Conservation (phyloP, 2,113 vertebrate genomes). For the Baryphthengus martii region DNA sequence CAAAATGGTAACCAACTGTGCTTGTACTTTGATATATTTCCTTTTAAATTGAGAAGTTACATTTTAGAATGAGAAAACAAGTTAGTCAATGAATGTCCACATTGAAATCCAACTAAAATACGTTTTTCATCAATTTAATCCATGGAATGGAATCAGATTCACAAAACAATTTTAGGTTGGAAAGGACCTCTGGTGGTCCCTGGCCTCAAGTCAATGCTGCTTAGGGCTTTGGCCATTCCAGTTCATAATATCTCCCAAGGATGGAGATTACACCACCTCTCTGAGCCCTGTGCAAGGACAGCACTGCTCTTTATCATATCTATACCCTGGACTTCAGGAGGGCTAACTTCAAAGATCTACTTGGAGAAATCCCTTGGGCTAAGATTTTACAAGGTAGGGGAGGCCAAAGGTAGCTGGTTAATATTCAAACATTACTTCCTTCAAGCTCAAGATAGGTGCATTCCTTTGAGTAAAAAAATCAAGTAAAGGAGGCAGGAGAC, state of each 20-base stretch:
- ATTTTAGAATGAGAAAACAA: not conserved
- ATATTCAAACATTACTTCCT: too few species aligned
- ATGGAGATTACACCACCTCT: not conserved
- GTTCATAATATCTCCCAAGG: not conserved
- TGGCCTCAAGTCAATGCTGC: not conserved
- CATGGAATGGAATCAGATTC: not conserved
- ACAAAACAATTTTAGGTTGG: not conserved
- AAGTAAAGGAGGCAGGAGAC: too few species aligned
- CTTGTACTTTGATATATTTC: not conserved
- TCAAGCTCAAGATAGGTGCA: too few species aligned
- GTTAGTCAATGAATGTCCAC: not conserved
- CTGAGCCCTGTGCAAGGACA: not conserved
- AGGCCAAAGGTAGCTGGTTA: too few species aligned
- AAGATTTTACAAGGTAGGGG: too few species aligned
- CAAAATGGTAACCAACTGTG: not conserved
- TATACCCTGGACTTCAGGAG: too few species aligned
- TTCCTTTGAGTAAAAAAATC: too few species aligned
- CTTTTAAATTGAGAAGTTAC: accelerated
- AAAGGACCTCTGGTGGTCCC: not conserved
- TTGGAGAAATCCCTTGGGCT: too few species aligned
- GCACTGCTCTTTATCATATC: not conserved
- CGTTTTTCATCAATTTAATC: not conserved
- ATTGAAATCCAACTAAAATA: not conserved
- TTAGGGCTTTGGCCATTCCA: not conserved
- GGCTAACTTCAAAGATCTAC: too few species aligned